These are phyloP conservation scores for Dryobota labecula DNA, from an alignment of 2,888 invertebrate species.

Conservation along the genomic window DNA sequence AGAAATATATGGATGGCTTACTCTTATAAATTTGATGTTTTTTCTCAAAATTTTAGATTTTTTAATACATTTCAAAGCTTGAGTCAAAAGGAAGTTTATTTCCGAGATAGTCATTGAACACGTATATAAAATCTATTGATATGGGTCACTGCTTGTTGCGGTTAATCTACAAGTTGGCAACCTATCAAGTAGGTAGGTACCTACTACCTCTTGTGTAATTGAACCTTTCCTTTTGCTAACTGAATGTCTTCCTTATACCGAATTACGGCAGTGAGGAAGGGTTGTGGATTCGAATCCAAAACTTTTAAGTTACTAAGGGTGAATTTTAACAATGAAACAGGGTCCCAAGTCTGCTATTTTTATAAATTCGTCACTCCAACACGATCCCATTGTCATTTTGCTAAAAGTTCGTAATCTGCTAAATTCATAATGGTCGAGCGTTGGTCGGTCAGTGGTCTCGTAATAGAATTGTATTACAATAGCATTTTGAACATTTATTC, in stretches of 20 bases:
- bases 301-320: background rate
- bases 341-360: no score
- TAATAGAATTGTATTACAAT: no score
- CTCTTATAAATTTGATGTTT: no score
- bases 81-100: background rate
- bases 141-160: constrained; percentile 30
- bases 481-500: no score
- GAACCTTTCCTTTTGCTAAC: background rate
- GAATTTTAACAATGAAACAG: no score
- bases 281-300: background rate
- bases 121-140: constrained; percentile 10
- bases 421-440: no score
- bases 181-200: background rate
- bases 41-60: background rate
- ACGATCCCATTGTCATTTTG: no score
- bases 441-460: no score
- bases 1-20: background rate
- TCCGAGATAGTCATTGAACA: background rate
- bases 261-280: background rate
- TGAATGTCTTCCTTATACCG: background rate
- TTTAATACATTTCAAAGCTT: background rate
- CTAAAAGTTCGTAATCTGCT: no score
- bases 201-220: background rate
- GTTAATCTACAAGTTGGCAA: constrained; percentile 44
- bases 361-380: no score